Conservation (phyloP, 1,140 invertebrate species). For the Polypedilum pembai region DNA sequence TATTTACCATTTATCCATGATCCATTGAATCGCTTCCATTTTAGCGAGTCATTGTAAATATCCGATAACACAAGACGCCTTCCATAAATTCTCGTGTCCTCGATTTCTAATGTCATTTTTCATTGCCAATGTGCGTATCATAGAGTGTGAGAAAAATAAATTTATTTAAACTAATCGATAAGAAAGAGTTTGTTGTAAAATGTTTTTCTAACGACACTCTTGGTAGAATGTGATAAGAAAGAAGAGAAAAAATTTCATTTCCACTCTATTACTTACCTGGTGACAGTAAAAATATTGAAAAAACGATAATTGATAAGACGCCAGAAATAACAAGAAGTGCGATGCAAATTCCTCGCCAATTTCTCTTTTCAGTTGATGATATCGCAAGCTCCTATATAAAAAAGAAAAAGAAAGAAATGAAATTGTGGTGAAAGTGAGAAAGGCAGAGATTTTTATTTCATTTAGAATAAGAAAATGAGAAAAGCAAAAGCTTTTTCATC, state of each 20-base stretch:
- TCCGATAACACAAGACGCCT: constrained; percentile 57
- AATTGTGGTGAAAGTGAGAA: background rate
- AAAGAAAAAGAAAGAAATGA: constrained; percentile 32
- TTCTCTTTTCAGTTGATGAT: constrained; percentile 68
- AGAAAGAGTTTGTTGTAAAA: background rate
- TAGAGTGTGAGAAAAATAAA: constrained; percentile 12
- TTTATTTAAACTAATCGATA: background rate
- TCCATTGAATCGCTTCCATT: constrained; percentile 61
- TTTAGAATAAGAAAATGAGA: too few relatives aligned
- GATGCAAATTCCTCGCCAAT: constrained; percentile 86
- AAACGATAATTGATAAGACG: constrained; percentile 76
- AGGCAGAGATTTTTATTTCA: background rate
- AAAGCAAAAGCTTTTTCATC: background rate
- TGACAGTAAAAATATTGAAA: constrained; percentile 77
- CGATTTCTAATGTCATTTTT: constrained; percentile 44
- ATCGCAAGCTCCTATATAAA: constrained; percentile 67
- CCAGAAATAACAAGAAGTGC: constrained; percentile 78
- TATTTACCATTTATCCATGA: constrained; percentile 71
- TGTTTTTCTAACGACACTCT: background rate
- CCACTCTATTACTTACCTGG: constrained; percentile 44
- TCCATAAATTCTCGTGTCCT: constrained; percentile 58
- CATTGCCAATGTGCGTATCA: background rate
- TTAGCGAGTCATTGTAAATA: constrained; percentile 55
- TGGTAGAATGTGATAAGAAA: background rate
- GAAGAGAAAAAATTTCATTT: background rate